Evolutionary conservation across 2,797 vertebrate species (phyloP), one percentile per base, ranked within the genome.

Genomic region (Todus mexicanus): DNA sequence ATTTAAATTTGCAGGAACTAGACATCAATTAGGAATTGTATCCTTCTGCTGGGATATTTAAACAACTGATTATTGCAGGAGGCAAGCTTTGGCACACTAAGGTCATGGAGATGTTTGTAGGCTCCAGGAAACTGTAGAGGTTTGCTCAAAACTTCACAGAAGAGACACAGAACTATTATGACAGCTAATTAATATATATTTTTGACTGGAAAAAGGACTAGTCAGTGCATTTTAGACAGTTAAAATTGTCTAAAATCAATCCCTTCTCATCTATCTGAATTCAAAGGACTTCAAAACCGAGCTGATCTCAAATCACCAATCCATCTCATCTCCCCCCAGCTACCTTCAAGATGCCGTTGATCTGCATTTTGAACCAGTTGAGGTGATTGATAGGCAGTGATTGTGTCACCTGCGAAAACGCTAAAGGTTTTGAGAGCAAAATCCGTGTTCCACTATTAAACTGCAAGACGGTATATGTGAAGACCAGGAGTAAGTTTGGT

Each of bases 11-110:
- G 37, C 63, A 56, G 43, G 38, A 86, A 61, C 59, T 70, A 89
- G 60, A 75, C 68, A 89, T 42, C 56, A 59, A 20, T 89, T 68
- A 92, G 45, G 77, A 93, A 93, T 77, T 35, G 48, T 70, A 82
- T 63, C 60, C 71, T 90, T 43, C 60, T 76, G 48, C 60, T 65
- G 56, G 35, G 64, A 84, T 13, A 3, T 60, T 84, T 82, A 66
- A 84, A 84, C 43, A 84, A 66, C 64, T 68, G 77, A 76, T 89
- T 93, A 70, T 79, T 95, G 60, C 68, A 89, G 84, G 33, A 89
- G 74, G 84, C 43, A 33, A 1, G 2, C 31, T 87, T 84, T 73
- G 43, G 86, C 92, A n/a, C 31, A 25, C 40, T 23, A 47, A 76
- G 61, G 74, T 54, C 45, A 60, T 84, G 65, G 45, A 90, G 60